Percentiles rank a stretch among this genome's conserved stretches.
These are phyloP conservation scores for Nesoenas mayeri DNA, from an alignment of 2,113 vertebrate species.

Conservation along the genomic window DNA sequence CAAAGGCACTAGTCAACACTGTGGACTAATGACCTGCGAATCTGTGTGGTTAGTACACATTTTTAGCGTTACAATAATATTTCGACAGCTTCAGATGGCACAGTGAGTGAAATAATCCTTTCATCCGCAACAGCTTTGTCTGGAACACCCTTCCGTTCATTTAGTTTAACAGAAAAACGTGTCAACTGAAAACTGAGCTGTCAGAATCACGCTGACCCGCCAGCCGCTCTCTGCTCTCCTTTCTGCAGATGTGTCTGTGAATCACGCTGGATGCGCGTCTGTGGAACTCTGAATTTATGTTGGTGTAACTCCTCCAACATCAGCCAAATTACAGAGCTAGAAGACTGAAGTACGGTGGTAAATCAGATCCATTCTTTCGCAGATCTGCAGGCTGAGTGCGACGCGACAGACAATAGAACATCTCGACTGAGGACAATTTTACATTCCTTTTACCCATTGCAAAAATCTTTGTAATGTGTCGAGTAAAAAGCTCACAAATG, in stretches of 20 bases:
- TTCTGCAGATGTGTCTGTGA: neutral
- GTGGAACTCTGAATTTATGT: neutral
- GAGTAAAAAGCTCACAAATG: constrained; percentile 36
- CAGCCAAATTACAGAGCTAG: neutral
- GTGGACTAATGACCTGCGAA: constrained; percentile 60
- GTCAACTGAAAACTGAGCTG: neutral
- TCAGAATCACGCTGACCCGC: neutral
- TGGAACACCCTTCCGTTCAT: neutral
- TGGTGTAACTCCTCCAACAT: neutral
- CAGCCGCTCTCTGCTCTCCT: neutral
- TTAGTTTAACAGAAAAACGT: neutral
- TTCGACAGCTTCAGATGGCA: constrained; percentile 35
- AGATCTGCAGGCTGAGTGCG: neutral
- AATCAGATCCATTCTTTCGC: neutral
- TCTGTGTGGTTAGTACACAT: neutral
- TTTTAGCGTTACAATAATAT: constrained; percentile 29
- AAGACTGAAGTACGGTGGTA: fast-evolving
- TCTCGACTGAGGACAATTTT: neutral
- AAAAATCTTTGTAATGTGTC: neutral
- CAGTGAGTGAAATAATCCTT: neutral
- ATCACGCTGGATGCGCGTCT: neutral
- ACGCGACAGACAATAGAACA: neutral
- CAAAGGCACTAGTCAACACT: constrained; percentile 68
- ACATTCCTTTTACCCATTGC: neutral
- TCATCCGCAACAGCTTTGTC: neutral